Evolutionary conservation across 2,888 invertebrate species (phyloP).

Genomic region (Parthenolecanium corni): DNA sequence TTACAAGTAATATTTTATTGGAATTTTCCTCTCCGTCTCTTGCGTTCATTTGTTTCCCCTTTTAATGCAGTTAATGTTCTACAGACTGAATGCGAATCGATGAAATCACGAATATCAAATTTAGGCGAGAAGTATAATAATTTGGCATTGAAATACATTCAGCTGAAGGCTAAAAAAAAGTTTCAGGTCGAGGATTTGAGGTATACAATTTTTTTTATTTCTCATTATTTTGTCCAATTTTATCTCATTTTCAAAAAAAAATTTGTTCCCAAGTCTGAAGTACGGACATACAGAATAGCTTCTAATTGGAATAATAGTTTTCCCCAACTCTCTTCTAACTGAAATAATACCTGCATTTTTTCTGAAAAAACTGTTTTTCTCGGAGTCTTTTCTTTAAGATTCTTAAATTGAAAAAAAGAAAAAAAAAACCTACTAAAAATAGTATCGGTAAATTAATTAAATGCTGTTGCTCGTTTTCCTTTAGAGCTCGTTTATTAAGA

Average conservation of each 20-base stretch:
- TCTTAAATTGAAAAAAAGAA: no score
- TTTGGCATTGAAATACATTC: slow-evolving; percentile 36
- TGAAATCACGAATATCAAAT: slow-evolving; percentile 35
- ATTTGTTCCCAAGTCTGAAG: no score
- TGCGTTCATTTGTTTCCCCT: neutral
- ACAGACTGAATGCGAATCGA: slow-evolving; percentile 33
- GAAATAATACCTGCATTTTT: no score
- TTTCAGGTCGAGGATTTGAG: slow-evolving; percentile 37
- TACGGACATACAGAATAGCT: neutral
- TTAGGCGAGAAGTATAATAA: slow-evolving; percentile 37
- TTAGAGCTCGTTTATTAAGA: no score
- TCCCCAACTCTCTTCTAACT: no score
- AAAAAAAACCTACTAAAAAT: no score
- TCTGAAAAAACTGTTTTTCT: no score
- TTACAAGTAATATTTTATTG: slow-evolving; percentile 34
- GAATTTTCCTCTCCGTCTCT: neutral
- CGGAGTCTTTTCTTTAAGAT: no score
- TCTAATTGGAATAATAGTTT: neutral
- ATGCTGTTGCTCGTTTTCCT: no score
- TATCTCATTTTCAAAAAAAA: no score
- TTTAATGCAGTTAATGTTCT: neutral
- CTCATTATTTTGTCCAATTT: no score
- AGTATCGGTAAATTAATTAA: no score
- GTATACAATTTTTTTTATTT: slow-evolving; percentile 32
- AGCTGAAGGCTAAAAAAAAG: slow-evolving; percentile 37